Evolutionary conservation across 2,113 vertebrate species (phyloP).

Genomic region (Nanorana parkeri): DNA sequence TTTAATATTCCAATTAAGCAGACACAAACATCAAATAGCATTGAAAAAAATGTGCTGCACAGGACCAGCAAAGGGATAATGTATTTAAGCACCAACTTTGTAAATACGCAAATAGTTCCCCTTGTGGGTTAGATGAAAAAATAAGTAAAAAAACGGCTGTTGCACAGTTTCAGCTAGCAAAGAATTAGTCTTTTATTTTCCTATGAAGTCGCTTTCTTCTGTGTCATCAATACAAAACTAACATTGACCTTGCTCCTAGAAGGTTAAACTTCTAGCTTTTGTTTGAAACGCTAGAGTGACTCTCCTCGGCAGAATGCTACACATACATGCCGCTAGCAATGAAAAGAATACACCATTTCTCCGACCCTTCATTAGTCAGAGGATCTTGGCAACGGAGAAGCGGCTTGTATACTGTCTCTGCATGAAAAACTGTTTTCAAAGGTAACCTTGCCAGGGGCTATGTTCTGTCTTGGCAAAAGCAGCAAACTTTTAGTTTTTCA

Average conservation of each 20-base stretch:
- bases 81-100: slow-evolving; percentile 54
- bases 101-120: slow-evolving; percentile 62
- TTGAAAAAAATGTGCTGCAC: slow-evolving; percentile 7
- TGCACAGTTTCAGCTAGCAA: slow-evolving; percentile 62
- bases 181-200: slow-evolving; percentile 69
- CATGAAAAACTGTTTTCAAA: slow-evolving; percentile 81
- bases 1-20: slow-evolving; percentile 12
- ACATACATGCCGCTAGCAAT: slow-evolving; percentile 68
- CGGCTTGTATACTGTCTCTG: slow-evolving; percentile 68
- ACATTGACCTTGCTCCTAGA: slow-evolving; percentile 73
- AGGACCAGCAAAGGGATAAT: neutral
- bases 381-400: slow-evolving; percentile 73
- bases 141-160: slow-evolving; percentile 63
- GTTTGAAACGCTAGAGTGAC: slow-evolving; percentile 69
- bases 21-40: neutral
- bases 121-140: slow-evolving; percentile 65
- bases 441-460: slow-evolving; percentile 83
- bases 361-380: slow-evolving; percentile 76
- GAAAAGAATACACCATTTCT: slow-evolving; percentile 68
- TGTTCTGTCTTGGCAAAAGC: slow-evolving; percentile 76
- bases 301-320: slow-evolving; percentile 75
- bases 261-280: slow-evolving; percentile 77
- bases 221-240: slow-evolving; percentile 74
- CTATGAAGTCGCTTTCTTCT: slow-evolving; percentile 67
- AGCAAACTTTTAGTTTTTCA: slow-evolving; percentile 77